A percentile compares a stretch with the other conserved stretches of the same genome.
Conservation (phyloP, 1,140 invertebrate genomes). For the Oncopeltus fasciatus region DNA sequence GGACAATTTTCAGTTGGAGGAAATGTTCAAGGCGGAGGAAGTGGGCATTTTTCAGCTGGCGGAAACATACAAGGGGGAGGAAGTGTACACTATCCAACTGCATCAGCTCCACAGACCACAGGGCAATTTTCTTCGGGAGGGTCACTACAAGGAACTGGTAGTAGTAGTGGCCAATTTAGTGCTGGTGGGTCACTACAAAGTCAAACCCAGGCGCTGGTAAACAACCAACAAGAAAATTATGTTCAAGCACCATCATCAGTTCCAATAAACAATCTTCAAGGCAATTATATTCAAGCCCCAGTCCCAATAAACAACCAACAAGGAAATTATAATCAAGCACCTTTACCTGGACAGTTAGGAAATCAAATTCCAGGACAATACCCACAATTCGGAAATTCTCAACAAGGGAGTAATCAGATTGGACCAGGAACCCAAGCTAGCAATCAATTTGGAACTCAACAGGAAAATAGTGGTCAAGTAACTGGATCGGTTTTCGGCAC, state of each 20-base stretch:
- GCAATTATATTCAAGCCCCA: neutral
- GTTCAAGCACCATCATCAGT: neutral
- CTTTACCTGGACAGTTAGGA: neutral
- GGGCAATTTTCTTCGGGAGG: neutral
- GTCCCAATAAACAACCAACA: neutral
- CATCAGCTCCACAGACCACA: no score
- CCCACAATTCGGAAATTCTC: no score
- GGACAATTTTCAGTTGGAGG: neutral
- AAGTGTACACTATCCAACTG: neutral
- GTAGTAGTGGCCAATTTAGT: neutral
- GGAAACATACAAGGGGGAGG: neutral
- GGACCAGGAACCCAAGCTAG: no score
- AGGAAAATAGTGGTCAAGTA: neutral
- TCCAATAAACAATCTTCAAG: neutral
- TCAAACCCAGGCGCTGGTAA: neutral
- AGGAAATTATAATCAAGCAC: neutral
- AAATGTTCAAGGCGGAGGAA: constrained; percentile 2
- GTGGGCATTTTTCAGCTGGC: neutral
- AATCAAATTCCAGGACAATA: neutral
- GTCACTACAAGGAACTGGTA: neutral
- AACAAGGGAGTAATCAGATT: no score
- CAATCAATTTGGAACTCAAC: constrained; percentile 2
- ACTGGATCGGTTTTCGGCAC: neutral
- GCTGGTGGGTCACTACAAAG: neutral
- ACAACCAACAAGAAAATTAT: neutral